A percentile compares a stretch with the other conserved stretches of the same genome.
Evolutionary conservation across 2,888 invertebrate species (phyloP).

Genomic region (Elaeidobius kamerunicus): DNA sequence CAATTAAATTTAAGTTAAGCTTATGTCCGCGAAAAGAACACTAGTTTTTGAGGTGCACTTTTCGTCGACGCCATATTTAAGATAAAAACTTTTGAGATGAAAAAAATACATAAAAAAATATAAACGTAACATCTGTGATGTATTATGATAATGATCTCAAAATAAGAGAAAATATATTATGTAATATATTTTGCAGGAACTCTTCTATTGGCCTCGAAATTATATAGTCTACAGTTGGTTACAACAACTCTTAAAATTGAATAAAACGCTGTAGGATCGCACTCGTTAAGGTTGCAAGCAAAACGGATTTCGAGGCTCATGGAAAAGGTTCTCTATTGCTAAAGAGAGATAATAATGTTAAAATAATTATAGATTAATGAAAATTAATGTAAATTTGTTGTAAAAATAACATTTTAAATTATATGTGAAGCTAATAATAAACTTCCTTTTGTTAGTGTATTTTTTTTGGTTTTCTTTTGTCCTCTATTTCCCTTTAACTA

Average conservation of each 20-base stretch:
- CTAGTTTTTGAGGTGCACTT: not conserved
- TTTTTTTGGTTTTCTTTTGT: constrained; percentile 29
- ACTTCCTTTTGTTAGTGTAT: constrained; percentile 43
- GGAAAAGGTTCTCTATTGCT: constrained; percentile 15
- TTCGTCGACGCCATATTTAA: constrained; percentile 5
- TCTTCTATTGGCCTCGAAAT: constrained; percentile 2
- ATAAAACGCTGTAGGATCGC: constrained; percentile 6
- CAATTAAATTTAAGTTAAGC: constrained; percentile 19
- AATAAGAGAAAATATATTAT: constrained; percentile 32
- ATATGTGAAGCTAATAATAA: constrained; percentile 41
- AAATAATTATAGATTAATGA: constrained; percentile 21
- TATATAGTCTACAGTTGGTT: not conserved
- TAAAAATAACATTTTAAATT: constrained; percentile 40
- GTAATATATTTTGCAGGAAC: constrained; percentile 33
- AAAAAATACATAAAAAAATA: constrained; percentile 32
- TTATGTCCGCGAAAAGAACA: not conserved
- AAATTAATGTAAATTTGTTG: constrained; percentile 41
- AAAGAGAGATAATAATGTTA: constrained; percentile 18
- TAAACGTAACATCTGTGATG: constrained; percentile 61
- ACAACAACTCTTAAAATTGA: not conserved
- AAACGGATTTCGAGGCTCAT: constrained; percentile 5
- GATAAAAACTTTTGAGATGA: constrained; percentile 19
- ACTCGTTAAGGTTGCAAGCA: constrained; percentile 22
- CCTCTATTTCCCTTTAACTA: no score
- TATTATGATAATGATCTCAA: constrained; percentile 59